A percentile compares a stretch with the other conserved stretches of the same genome.
Evolutionary conservation across 2,113 vertebrate species (phyloP).

Genomic region (Aspiorhynchus laticeps): DNA sequence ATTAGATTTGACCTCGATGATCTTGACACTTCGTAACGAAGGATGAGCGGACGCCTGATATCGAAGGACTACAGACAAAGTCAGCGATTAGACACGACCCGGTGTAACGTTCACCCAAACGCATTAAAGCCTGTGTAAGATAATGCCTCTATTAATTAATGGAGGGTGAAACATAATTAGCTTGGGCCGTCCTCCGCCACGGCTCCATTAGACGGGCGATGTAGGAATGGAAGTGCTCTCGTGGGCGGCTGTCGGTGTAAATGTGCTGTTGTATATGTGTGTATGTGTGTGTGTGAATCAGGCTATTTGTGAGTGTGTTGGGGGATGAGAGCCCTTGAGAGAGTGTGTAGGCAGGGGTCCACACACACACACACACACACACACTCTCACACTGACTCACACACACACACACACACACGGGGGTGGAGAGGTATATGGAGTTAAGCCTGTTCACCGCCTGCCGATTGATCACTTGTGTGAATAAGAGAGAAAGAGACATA

Average conservation of each 20-base stretch:
- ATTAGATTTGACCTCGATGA: not conserved
- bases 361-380: conserved; percentile 47
- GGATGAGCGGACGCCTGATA: not conserved
- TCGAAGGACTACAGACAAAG: not conserved
- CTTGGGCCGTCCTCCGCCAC: not conserved
- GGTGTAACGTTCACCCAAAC: not conserved
- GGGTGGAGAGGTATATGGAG: conserved; percentile 67
- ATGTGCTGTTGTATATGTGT: conserved; percentile 33
- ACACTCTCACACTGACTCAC: conserved; percentile 37
- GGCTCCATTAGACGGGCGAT: conserved; percentile 8
- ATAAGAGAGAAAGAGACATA: not conserved
- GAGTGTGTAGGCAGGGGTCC: conserved; percentile 74
- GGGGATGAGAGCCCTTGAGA: conserved; percentile 74
- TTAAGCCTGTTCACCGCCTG: conserved; percentile 59
- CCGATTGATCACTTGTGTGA: conserved; percentile 62
- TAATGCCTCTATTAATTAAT: conserved; percentile 23
- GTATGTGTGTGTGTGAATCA: conserved; percentile 23
- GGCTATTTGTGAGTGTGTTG: conserved; percentile 36
- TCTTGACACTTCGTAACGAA: not conserved
- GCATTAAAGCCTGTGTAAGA: not conserved
- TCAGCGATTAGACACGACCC: not conserved
- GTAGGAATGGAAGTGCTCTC: not conserved
- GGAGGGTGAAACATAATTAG: conserved; percentile 20
- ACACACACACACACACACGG: conserved; percentile 48
- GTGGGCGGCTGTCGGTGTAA: conserved; percentile 20